Conservation (phyloP, 1,140 invertebrate species). For the Chymomyza costata region DNA sequence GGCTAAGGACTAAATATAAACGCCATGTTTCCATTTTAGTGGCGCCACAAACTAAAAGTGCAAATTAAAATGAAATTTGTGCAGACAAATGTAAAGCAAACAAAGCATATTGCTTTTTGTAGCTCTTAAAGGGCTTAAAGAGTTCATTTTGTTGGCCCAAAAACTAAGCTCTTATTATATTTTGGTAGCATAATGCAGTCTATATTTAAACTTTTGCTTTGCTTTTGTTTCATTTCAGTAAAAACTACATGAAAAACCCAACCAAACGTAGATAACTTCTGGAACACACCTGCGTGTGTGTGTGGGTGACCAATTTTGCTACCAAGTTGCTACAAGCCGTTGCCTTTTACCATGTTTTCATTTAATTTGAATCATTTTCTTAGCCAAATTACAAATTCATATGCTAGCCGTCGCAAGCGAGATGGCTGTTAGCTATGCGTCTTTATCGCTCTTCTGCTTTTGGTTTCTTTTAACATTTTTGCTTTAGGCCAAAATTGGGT, state of each 20-base stretch:
- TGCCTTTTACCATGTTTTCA: slow-evolving; percentile 48
- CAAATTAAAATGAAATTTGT: slow-evolving; percentile 8
- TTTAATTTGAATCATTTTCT: slow-evolving; percentile 73
- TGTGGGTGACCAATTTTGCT: neutral
- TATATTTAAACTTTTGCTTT: slow-evolving; percentile 25
- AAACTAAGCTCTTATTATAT: neutral
- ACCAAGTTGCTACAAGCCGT: too few relatives aligned
- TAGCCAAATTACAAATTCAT: slow-evolving; percentile 58
- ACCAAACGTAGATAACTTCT: neutral
- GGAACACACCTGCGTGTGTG: slow-evolving; percentile 3
- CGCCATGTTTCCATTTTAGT: slow-evolving; percentile 11
- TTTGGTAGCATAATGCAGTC: slow-evolving; percentile 5
- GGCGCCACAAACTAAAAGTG: slow-evolving; percentile 2
- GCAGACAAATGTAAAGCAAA: slow-evolving; percentile 13
- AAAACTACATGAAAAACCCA: slow-evolving; percentile 45
- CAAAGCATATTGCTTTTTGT: slow-evolving; percentile 5
- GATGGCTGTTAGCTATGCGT: slow-evolving; percentile 15
- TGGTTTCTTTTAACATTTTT: slow-evolving; percentile 11
- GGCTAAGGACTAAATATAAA: too few relatives aligned
- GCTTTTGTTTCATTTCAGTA: slow-evolving; percentile 67
- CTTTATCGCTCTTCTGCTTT: slow-evolving; percentile 19
- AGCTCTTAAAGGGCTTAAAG: neutral
- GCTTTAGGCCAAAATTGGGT: slow-evolving; percentile 44
- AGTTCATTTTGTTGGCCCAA: neutral
- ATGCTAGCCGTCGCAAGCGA: slow-evolving; percentile 3